Evolutionary conservation across 2,888 invertebrate species (phyloP).

Genomic region (Xylophagus ater): DNA sequence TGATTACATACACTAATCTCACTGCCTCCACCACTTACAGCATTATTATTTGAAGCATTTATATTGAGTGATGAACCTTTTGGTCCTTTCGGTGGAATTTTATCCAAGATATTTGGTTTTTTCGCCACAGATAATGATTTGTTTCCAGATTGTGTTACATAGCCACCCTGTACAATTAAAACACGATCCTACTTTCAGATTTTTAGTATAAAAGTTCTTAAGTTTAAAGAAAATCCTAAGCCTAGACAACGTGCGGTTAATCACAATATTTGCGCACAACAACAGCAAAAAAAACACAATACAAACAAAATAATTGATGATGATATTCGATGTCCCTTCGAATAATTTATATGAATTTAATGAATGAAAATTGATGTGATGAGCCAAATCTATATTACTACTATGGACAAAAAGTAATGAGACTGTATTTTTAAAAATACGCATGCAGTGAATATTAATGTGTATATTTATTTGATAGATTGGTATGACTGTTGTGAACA

Average conservation of each 20-base stretch:
- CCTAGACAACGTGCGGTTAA: constrained; percentile 29
- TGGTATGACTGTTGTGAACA: too few relatives aligned
- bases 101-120: constrained; percentile 72
- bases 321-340: too few relatives aligned
- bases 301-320: constrained; percentile 2
- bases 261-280: constrained; percentile 15
- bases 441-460: too few relatives aligned
- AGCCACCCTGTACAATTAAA: constrained; percentile 55
- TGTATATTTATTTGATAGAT: too few relatives aligned
- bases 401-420: too few relatives aligned
- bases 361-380: too few relatives aligned
- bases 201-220: constrained; percentile 35
- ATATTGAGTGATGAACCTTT: constrained; percentile 22
- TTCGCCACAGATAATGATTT: constrained; percentile 60
- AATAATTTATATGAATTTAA: too few relatives aligned
- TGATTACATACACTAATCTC: constrained; percentile 35
- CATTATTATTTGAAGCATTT: constrained; percentile 30
- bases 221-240: constrained; percentile 9
- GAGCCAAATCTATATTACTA: too few relatives aligned
- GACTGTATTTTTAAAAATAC: too few relatives aligned
- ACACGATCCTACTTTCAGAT: constrained; percentile 52
- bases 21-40: constrained; percentile 22
- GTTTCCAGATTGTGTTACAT: constrained; percentile 43
- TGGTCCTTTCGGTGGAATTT: constrained; percentile 43
- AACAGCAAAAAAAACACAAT: constrained; percentile 9